Base-by-base conservation (phyloP, 2,797 vertebrate genomes). In the Jordanella pulchra region DNA sequence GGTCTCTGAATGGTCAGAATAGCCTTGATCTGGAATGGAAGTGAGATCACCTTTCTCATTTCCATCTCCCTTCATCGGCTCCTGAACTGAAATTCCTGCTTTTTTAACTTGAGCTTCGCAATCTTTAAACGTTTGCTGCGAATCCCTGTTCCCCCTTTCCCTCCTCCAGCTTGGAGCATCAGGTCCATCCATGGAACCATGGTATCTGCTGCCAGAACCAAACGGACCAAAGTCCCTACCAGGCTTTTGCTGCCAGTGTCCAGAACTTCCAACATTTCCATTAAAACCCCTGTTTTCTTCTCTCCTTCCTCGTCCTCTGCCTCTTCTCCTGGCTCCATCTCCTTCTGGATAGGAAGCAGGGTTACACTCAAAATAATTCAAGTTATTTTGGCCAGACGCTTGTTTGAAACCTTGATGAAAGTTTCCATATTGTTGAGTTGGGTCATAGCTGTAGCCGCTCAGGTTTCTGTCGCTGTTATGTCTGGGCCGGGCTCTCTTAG, bases 41-140 rank as follows among this genome's bases (percentile, higher is more conserved):
- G 89, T 87, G 48, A 84, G 87, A 53, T 77, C 61, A 35, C 87
- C 89, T 76, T 90, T 95, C 64, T 95, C 94, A 73, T 86, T 93
- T 68, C 89, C 90, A 1, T 83, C 82, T 64, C 90, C 92, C 89
- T 93, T 96, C 70, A 92, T 94, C 73, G 94, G 90, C 14, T 88
- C 91, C 67, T 96, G 93, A 54, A 85, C 86, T 58, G 94, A 90
- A 55, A 93, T 95, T 15, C 88, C 78, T 3, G 93, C 84, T 80
- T 93, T 97, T 89, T 96, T 96, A 44, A 93, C 93, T 68, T 94
- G 93, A 51, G 92, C 91, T 39, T 96, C 96, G 84, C 90, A 94
- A 69, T 95, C 95, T 30, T 89, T 94, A 60, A 80, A 87, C 0
- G 84, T 82, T 79, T 91, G 79, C 30, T 82, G 77, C 0, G 89